Conservation (phyloP, 2,113 vertebrate species). For the Odocoileus virginianus region DNA sequence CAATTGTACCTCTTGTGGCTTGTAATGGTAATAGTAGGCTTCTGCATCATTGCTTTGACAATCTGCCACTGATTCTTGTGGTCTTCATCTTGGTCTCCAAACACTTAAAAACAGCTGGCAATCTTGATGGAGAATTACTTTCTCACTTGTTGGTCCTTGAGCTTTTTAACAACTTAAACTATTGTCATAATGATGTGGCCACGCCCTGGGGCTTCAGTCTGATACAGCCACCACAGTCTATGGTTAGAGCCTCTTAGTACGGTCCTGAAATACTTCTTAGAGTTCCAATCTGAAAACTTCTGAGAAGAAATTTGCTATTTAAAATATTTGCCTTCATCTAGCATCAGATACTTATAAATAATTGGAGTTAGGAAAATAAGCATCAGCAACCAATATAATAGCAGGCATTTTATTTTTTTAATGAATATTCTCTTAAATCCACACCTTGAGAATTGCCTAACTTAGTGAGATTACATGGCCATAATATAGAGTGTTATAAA, state of each 20-base stretch:
- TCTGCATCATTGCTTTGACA: constrained; percentile 68
- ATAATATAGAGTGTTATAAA: neutral
- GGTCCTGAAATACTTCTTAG: constrained; percentile 9
- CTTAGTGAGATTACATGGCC: neutral
- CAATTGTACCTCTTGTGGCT: constrained; percentile 40
- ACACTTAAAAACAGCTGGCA: constrained; percentile 66
- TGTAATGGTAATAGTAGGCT: constrained; percentile 27
- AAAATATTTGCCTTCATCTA: neutral
- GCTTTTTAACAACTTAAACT: constrained; percentile 50
- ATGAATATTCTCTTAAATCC: neutral
- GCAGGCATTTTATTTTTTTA: neutral
- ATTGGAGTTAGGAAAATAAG: neutral
- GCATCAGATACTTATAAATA: neutral
- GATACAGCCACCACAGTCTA: neutral
- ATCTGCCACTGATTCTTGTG: constrained; percentile 56
- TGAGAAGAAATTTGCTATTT: neutral
- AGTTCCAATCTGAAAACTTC: neutral
- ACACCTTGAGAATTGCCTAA: neutral
- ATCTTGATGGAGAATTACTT: constrained; percentile 57
- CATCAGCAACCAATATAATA: neutral
- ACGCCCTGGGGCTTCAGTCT: neutral
- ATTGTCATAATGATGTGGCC: constrained; percentile 51
- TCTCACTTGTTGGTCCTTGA: constrained; percentile 60
- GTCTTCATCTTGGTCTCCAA: constrained; percentile 63
- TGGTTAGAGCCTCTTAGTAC: neutral